These are phyloP conservation scores for Phainopepla nitens DNA, from an alignment of 2,113 vertebrate species.

Conservation along the genomic window DNA sequence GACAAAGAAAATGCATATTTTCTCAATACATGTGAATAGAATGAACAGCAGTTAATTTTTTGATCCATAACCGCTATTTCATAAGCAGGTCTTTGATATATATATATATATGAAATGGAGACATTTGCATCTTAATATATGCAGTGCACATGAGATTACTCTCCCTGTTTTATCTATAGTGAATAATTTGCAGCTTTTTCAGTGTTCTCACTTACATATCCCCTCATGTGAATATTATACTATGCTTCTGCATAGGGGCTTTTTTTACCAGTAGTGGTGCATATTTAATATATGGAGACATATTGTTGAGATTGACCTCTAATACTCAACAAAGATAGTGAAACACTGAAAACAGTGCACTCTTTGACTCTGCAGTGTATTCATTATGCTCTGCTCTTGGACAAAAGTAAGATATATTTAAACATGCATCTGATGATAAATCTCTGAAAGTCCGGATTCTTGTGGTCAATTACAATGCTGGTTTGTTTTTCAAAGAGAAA, in stretches of 20 bases:
- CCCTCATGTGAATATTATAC: not conserved
- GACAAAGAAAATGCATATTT: not conserved
- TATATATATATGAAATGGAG: not conserved
- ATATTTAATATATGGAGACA: not conserved
- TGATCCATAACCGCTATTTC: not conserved
- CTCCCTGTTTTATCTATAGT: not conserved
- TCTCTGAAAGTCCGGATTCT: not conserved
- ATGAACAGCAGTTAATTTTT: not conserved
- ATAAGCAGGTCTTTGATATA: not conserved
- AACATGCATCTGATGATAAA: not conserved
- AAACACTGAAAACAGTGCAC: not conserved
- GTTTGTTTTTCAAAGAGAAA: not conserved
- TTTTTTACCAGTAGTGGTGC: not conserved
- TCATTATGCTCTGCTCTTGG: not conserved
- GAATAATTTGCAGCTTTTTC: not conserved
- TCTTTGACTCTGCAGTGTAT: not conserved
- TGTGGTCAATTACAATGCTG: not conserved
- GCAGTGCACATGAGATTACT: not conserved
- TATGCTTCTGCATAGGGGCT: not conserved
- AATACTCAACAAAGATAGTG: not conserved
- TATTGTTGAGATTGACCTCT: not conserved
- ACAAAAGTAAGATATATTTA: not conserved
- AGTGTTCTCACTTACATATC: not conserved
- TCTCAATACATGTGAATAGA: not conserved
- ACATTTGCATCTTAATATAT: not conserved